Percentiles rank a stretch among this genome's conserved stretches.
Conservation (phyloP, 2,797 vertebrate species). For the Microctenopoma stevenorrisi region DNA sequence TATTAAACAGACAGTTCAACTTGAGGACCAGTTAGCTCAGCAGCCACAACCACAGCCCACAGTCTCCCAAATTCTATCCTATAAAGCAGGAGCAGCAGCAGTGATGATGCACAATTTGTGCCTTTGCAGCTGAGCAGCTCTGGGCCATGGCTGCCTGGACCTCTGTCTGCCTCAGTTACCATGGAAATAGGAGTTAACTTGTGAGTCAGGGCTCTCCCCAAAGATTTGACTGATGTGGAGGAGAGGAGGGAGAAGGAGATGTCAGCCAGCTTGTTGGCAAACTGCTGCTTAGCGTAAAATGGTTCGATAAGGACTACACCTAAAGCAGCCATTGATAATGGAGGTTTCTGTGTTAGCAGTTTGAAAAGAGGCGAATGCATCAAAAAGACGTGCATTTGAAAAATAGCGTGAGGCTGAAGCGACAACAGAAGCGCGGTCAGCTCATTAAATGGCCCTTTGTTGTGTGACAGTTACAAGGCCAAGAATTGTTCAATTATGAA, state of each 20-base stretch:
- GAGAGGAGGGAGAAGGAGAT: slow-evolving; percentile 34
- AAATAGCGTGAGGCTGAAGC: neutral
- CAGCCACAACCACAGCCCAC: slow-evolving; percentile 5
- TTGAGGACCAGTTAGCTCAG: neutral
- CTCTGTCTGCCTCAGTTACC: slow-evolving; percentile 73
- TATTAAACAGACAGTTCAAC: slow-evolving; percentile 7
- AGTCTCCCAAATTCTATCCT: slow-evolving; percentile 15
- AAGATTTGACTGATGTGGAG: slow-evolving; percentile 58
- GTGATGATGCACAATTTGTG: slow-evolving; percentile 62
- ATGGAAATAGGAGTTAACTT: slow-evolving; percentile 80
- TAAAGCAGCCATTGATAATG: slow-evolving; percentile 8
- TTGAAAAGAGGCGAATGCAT: slow-evolving; percentile 2
- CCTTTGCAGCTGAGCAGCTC: slow-evolving; percentile 60
- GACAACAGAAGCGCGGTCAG: slow-evolving; percentile 18
- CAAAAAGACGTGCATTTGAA: slow-evolving; percentile 6
- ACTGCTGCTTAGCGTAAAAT: slow-evolving; percentile 3
- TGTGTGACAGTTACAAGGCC: slow-evolving; percentile 33
- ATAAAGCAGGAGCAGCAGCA: slow-evolving; percentile 29
- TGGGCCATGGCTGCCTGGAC: slow-evolving; percentile 58
- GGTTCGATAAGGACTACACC: slow-evolving; percentile 13
- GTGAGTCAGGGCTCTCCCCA: slow-evolving; percentile 60
- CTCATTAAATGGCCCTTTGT: slow-evolving; percentile 54
- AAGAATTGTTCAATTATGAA: slow-evolving; percentile 39
- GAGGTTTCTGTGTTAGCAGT: neutral
- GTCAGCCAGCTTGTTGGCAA: slow-evolving; percentile 20